phyloP scores from a whole-genome alignment of 2,113 vertebrate genomes.

The Numenius arquata region DNA sequence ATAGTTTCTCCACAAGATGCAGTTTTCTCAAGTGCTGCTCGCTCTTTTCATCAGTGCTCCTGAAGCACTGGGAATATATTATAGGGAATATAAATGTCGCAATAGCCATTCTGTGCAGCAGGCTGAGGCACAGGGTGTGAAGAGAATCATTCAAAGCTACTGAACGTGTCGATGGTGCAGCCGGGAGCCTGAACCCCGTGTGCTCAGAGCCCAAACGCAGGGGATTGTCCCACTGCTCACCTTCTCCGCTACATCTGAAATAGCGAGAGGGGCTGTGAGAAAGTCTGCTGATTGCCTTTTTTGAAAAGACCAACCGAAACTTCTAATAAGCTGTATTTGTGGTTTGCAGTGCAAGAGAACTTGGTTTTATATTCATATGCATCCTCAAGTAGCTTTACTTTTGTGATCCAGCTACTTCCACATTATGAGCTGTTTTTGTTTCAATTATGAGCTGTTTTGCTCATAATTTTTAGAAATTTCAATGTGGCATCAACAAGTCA shows the following conservation, averaged over 20 bases:
- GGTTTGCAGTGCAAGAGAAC: not conserved
- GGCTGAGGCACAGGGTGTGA: not conserved
- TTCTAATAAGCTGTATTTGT: not conserved
- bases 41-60: not conserved
- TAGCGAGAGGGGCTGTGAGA: fast-evolving
- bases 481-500: no score
- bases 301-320: not conserved
- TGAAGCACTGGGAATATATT: not conserved
- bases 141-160: not conserved
- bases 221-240: no score
- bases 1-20: fast-evolving
- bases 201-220: not conserved
- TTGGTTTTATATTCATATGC: fast-evolving
- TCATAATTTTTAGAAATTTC: not conserved
- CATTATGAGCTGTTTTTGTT: no score
- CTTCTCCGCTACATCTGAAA: not conserved
- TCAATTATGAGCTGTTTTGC: not conserved
- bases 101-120: not conserved
- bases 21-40: not conserved
- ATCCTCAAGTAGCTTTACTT: not conserved
- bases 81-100: fast-evolving
- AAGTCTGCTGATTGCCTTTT: not conserved
- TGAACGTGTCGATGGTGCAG: fast-evolving
- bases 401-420: not conserved
- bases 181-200: fast-evolving